Evolutionary conservation across 1,140 invertebrate genomes (phyloP), one percentile per base, ranked within the genome.

Genomic region (Tribolium castaneum): DNA sequence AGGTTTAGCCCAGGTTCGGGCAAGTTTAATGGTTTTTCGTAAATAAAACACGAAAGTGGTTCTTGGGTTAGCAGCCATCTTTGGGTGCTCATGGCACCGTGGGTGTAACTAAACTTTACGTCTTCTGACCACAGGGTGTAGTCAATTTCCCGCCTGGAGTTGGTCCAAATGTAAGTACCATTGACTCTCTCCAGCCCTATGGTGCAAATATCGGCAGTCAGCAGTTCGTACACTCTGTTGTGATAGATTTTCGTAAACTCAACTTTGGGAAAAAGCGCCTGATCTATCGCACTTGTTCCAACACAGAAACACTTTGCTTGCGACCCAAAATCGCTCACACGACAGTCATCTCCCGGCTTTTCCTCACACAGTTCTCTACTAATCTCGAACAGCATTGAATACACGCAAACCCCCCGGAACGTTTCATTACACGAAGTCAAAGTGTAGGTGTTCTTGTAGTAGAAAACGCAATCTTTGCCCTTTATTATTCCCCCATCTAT

Each of bases 121-220:
- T 49, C 34, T 35, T 25, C 2, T n/a, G 62, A 39, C 78, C 78
- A 79, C n/a, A 39, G 50, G 0, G 78, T 62, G 34, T 79, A 79
- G 14, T 35, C 25, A 10, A 79, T 56, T 30, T 13, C 22, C 45
- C 62, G 62, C 10, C 52, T 76, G 10, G 78, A 76, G 6, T 45
- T 76, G 1, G 30, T 22, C 78, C 78, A 79, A 13, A 72, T 13
- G 62, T 66, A 76, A 6, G 25, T 25, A 9, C 34, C 51, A 13
- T 70, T 50, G 6, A 4, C 10, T 10, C 22, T 45, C 22, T 76
- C 75, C 1, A 76, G 22, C 0, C 56, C 75, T 9, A 76, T 50
- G 6, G 16, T 3, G 12, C 75, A 76, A 7, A 1, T 1, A 39
- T 75, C 72, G 10, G 6, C 13, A 3, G 75, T 76, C 13, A 66